Percentiles rank a stretch among this genome's conserved stretches.
These are phyloP conservation scores for Etheostoma cragini DNA, from an alignment of 2,113 vertebrate species.

Conservation along the genomic window DNA sequence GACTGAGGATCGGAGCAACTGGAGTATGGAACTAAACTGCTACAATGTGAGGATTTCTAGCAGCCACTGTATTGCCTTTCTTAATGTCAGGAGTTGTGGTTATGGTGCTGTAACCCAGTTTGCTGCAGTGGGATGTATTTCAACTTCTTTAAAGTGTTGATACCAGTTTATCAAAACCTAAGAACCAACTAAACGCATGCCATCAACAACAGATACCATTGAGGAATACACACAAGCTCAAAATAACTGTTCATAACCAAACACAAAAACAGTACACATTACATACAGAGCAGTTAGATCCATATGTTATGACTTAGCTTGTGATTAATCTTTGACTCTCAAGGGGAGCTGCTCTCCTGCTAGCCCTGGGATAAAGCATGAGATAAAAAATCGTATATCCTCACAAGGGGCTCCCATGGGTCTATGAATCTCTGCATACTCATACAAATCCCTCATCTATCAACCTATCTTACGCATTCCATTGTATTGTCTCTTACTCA, in stretches of 20 bases:
- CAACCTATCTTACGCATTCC: conserved; percentile 44
- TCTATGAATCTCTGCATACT: conserved; percentile 51
- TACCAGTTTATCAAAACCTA: not conserved
- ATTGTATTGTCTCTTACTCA: conserved; percentile 47
- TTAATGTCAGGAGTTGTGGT: conserved; percentile 31
- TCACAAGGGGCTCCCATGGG: conserved; percentile 49
- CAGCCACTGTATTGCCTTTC: conserved; percentile 3
- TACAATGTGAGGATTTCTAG: conserved; percentile 28
- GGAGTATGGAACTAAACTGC: conserved; percentile 36
- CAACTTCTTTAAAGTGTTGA: not conserved
- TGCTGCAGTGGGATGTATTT: conserved; percentile 3
- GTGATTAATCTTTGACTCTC: conserved; percentile 68
- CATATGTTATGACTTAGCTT: conserved; percentile 58
- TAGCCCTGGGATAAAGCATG: conserved; percentile 27
- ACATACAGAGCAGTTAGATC: conserved; percentile 29
- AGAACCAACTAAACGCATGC: not conserved
- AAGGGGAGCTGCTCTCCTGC: conserved; percentile 43
- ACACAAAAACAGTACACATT: conserved; percentile 13
- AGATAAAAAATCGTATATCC: conserved; percentile 32
- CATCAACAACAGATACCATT: not conserved
- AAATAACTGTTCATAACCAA: not conserved
- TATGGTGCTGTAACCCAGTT: not conserved
- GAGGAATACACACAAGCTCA: not conserved
- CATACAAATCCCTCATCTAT: conserved; percentile 59
- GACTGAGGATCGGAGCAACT: conserved; percentile 1